Base-by-base conservation (phyloP, 2,888 invertebrate species). In the Lysandra bellargus region DNA sequence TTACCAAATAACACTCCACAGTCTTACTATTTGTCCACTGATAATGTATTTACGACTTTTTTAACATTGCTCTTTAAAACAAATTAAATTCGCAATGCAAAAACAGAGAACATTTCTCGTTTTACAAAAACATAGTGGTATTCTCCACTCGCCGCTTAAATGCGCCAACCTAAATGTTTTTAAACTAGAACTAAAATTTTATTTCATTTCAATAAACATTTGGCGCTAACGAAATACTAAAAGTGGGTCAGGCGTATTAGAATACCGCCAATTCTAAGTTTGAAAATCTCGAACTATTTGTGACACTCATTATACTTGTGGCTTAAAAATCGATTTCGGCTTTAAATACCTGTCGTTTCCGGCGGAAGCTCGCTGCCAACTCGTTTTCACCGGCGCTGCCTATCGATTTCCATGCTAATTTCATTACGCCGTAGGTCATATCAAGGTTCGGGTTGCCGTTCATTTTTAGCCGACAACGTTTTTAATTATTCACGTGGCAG, bases 371-470 rank as follows among this genome's bases (percentile, higher is more conserved):
- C 76, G 57, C 30, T 57, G 57, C 30, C 53, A 76, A 76, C 53
- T 17, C 76, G 76, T 57, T 57, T 57, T 76, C 57, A 76, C 76
- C 76, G 76, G 30, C 17, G 30, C 30, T 40, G 53, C 33, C 17
- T 76, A 76, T 76, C 76, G 76, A 76, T 76, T 76, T 57, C 33
- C 53, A 57, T 76, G 76, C 33, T 53, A 76, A 76, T 76, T 53
- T 30, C 57, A 57, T 76, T 76, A 76, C 49, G 7, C 49, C 57
- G 49, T 76, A 76, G 76, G 53, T 76, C 76, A 76, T 57, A 76
- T 53, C 53, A 76, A 44, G 44, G 49, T 75, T 75, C 14, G 53
- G 53, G 17, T 76, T 33, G 9, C 9, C 33, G 12, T 37, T 37
- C 14, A 33, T 69, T 33, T 69, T 69, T 33, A 37, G 69, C 14